These are phyloP conservation scores for Tetranychus piercei DNA, from an alignment of 2,888 invertebrate species.

Conservation along the genomic window DNA sequence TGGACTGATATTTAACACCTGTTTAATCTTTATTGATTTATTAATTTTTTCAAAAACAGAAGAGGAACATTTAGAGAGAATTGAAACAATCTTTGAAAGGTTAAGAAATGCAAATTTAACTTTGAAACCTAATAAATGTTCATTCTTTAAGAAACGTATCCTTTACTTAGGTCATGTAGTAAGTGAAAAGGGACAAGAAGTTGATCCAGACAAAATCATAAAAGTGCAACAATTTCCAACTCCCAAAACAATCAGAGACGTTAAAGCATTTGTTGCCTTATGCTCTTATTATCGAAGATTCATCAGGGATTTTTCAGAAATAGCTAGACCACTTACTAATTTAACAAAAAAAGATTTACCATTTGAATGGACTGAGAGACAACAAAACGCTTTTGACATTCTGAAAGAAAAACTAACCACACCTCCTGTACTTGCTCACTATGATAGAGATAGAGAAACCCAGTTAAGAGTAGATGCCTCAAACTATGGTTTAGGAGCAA, in stretches of 20 bases:
- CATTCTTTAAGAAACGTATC: no score
- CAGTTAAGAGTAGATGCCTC: no score
- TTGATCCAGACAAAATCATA: slow-evolving; percentile 23
- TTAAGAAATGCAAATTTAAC: slow-evolving; percentile 25
- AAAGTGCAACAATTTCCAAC: slow-evolving; percentile 22
- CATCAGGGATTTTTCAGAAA: slow-evolving; percentile 15
- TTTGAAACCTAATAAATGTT: slow-evolving; percentile 25
- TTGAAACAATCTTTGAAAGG: slow-evolving; percentile 25
- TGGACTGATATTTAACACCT: slow-evolving; percentile 24
- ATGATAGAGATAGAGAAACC: no score
- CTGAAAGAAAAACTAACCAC: no score
- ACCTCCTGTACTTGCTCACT: no score
- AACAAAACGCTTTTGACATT: no score
- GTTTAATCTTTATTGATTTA: slow-evolving; percentile 26
- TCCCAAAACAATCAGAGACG: slow-evolving; percentile 21
- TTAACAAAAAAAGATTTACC: slow-evolving; percentile 19
- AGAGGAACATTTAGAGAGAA: slow-evolving; percentile 21
- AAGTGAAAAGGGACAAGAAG: slow-evolving; percentile 15
- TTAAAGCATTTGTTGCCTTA: slow-evolving; percentile 25
- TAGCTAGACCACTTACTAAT: slow-evolving; percentile 23
- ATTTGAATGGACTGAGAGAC: slow-evolving; percentile 17
- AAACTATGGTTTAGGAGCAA: no score
- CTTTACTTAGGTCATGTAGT: slow-evolving; percentile 27
- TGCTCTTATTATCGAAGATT: slow-evolving; percentile 25
- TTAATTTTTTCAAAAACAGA: slow-evolving; percentile 23